phyloP scores from a whole-genome alignment of 2,113 vertebrate species.

The Corythaixoides concolor region DNA sequence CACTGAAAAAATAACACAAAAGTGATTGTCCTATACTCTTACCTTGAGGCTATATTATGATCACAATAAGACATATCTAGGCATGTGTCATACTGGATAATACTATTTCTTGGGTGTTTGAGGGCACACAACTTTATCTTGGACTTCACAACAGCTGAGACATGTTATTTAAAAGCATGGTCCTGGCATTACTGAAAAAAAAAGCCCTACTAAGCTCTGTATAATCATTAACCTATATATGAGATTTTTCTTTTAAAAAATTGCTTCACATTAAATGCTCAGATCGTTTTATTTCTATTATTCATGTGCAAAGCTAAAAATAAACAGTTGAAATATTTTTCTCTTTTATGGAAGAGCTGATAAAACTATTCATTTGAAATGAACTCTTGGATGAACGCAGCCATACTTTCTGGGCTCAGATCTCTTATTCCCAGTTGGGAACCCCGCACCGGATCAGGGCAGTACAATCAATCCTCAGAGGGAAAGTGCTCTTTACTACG shows the following conservation, averaged over 20 bases:
- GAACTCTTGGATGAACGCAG: not conserved
- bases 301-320: conserved; percentile 7
- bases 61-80: conserved; percentile 64
- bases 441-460: not conserved
- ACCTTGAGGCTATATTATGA: conserved; percentile 63
- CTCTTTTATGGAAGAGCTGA: conserved; percentile 26
- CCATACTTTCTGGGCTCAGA: not conserved
- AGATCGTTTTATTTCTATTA: not conserved
- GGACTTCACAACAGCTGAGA: conserved; percentile 52
- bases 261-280: not conserved
- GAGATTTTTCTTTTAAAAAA: not conserved
- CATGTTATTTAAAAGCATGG: not conserved
- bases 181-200: not conserved
- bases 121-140: conserved; percentile 40
- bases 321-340: conserved; percentile 32
- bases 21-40: conserved; percentile 43
- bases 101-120: conserved; percentile 57
- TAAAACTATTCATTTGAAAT: not conserved
- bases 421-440: not conserved
- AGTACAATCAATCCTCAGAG: not conserved
- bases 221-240: not conserved
- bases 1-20: conserved; percentile 26
- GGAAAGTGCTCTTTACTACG: not conserved
- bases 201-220: not conserved
- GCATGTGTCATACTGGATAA: conserved; percentile 72